phyloP scores from a whole-genome alignment of 1,140 invertebrate species.

The Drosophila simulans region DNA sequence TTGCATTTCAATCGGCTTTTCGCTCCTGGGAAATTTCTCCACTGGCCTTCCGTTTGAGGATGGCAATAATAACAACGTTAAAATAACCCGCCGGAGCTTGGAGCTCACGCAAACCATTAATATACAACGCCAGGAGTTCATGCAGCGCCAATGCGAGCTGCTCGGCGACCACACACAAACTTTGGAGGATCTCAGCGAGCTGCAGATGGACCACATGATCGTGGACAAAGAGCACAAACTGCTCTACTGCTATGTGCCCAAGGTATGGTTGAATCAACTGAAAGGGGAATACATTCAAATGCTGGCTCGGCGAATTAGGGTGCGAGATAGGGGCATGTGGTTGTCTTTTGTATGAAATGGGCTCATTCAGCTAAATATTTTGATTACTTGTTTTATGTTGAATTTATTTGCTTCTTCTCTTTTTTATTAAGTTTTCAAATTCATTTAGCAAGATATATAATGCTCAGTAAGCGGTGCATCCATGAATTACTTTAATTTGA shows the following conservation, averaged over 20 bases:
- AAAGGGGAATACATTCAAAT: conserved; percentile 1
- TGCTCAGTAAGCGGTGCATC: no score
- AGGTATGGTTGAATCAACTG: conserved; percentile 85
- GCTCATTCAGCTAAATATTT: background rate
- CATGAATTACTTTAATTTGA: no score
- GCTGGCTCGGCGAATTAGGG: conserved; percentile 8
- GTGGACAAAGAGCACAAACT: conserved; percentile 92
- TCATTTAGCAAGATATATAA: background rate
- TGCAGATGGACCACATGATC: conserved; percentile 90
- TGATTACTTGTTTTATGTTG: background rate
- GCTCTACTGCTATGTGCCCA: conserved; percentile 96
- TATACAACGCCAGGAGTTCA: conserved; percentile 88
- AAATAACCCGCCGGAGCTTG: conserved; percentile 85
- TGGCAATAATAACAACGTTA: conserved; percentile 83
- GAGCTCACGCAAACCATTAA: conserved; percentile 87
- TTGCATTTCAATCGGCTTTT: conserved; percentile 37
- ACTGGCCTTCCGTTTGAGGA: conserved; percentile 67
- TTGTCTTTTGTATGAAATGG: background rate
- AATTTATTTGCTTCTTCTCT: background rate
- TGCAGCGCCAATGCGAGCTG: conserved; percentile 88
- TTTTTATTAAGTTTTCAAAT: background rate
- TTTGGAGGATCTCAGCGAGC: conserved; percentile 85
- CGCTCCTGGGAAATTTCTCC: conserved; percentile 26
- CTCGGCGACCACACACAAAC: conserved; percentile 76
- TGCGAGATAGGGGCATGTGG: background rate